These are phyloP conservation scores for Noctua fimbriata DNA, from an alignment of 2,888 invertebrate genomes.

Conservation along the genomic window DNA sequence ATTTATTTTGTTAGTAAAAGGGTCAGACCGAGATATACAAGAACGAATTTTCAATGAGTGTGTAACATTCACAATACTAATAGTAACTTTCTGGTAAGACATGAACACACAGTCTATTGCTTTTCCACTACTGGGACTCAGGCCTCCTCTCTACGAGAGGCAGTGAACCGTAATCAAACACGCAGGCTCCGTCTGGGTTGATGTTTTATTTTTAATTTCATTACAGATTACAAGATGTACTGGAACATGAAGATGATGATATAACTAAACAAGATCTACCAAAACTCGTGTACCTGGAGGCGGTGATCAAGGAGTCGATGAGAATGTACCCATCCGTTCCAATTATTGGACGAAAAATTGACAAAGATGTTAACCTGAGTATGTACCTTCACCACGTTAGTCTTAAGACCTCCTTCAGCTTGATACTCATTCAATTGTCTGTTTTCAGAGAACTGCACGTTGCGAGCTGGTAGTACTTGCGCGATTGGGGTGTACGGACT, in stretches of 20 bases:
- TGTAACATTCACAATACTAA: neutral
- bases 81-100: neutral
- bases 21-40: neutral
- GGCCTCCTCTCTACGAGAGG: too few species aligned
- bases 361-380: neutral
- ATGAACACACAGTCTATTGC: too few species aligned
- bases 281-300: neutral
- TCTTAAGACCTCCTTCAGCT: neutral
- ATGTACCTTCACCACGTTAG: neutral
- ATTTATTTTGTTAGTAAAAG: neutral
- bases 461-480: neutral
- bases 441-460: neutral
- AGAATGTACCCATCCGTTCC: neutral
- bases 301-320: neutral
- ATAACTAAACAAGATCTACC: neutral
- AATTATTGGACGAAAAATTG: neutral
- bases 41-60: neutral
- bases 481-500: neutral
- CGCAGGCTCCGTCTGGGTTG: neutral
- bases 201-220: neutral
- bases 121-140: too few species aligned
- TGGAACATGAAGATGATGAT: neutral
- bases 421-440: neutral
- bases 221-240: neutral
- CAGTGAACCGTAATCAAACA: neutral